Conservation (phyloP, 2,888 invertebrate species). For the Tipula confusa region DNA sequence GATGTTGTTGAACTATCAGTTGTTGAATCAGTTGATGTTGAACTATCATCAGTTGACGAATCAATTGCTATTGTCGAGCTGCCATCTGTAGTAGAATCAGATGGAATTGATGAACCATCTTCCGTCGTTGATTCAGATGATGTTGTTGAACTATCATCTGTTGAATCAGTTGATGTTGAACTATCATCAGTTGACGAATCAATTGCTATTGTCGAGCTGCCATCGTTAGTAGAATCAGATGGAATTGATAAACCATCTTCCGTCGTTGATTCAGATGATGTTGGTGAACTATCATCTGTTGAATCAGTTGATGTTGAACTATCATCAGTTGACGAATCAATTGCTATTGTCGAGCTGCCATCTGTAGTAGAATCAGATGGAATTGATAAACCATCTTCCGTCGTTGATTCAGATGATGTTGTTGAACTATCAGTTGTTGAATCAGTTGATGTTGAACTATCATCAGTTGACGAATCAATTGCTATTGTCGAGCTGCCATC, state of each 20-base stretch:
- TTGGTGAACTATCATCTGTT: not conserved
- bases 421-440: not conserved
- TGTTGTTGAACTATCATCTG: not conserved
- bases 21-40: not conserved
- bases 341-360: not conserved
- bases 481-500: no score
- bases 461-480: no score
- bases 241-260: not conserved
- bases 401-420: not conserved
- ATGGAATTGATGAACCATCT: not conserved
- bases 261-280: no score
- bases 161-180: not conserved
- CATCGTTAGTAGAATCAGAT: no score
- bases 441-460: not conserved
- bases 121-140: not conserved
- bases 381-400: not conserved
- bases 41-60: no score
- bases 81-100: not conserved
- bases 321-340: not conserved
- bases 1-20: not conserved
- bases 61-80: no score
- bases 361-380: not conserved
- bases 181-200: no score
- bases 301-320: not conserved
- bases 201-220: no score